Base-by-base conservation (phyloP, 2,888 invertebrate species). In the Cyaniris semiargus region DNA sequence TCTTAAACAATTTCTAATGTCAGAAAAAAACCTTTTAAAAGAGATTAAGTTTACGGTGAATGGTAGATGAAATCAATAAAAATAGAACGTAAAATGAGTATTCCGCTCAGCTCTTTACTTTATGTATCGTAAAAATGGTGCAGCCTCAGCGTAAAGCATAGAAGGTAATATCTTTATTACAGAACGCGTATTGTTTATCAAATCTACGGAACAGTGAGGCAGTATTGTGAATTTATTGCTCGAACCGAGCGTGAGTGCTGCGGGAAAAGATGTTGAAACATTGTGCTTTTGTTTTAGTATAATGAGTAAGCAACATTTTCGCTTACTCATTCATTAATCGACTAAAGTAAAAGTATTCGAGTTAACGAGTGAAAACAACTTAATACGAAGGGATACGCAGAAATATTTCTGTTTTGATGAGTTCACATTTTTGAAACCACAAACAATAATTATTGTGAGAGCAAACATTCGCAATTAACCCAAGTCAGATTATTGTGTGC, bases 121-220 rank as follows among this genome's bases (percentile, higher is more conserved):
- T 88, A 89, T 87, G 85, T 85, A 84, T 87, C 86, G 85, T 89
- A 87, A 89, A 89, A 88, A 85, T 86, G 85, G 86, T 85, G 78
- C 79, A 77, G 80, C 81, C 81, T 81, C 72, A 76, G 78, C 82
- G 79, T 80, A 80, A 81, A 82, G 83, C 85, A 85, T 84, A 83
- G 82, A 82, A 80, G 56, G 81, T 83, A 84, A 85, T 85, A 86
- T 83, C 81, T 84, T 81, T 82, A 82, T 81, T 81, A 82, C 78
- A 78, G 80, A 77, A 80, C 80, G 79, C 79, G 80, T 81, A 81
- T 81, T 80, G 82, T 79, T 81, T 82, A 82, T 81, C 80, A 81
- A 82, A 82, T 81, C 78, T 79, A 79, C 74, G 70, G 70, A 76
- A 75, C 77, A 78, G 79, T 80, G 77, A 79, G 77, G 75, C 75